Conservation (phyloP, 1,140 invertebrate species). For the Venturia canescens region DNA sequence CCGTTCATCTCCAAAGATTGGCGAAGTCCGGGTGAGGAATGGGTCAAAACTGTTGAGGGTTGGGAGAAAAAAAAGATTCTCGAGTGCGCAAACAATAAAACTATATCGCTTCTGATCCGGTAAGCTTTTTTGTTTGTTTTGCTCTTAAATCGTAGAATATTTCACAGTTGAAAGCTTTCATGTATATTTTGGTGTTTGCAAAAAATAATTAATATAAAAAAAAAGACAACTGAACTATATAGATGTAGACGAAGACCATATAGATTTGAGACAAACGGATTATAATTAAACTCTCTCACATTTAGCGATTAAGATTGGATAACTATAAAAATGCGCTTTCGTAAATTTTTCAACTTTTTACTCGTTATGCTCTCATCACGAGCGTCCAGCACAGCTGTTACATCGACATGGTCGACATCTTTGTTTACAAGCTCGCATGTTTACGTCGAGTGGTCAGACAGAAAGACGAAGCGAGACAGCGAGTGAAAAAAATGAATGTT, state of each 20-base stretch:
- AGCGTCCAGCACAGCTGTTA: conserved; percentile 66
- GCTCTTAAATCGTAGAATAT: no score
- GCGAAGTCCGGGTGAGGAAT: conserved; percentile 97
- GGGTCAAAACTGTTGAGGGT: conserved; percentile 97
- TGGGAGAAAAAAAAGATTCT: conserved; percentile 97
- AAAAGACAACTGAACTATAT: no score
- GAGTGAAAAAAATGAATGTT: background rate
- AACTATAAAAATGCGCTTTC: no score
- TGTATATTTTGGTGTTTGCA: no score
- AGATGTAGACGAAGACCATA: no score
- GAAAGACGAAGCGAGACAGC: background rate
- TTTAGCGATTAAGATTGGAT: no score
- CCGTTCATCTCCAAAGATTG: conserved; percentile 96
- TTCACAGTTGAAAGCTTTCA: no score
- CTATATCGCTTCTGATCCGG: conserved; percentile 73
- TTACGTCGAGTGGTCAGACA: conserved; percentile 40
- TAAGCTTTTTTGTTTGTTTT: conserved; percentile 56
- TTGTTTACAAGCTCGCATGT: conserved; percentile 63
- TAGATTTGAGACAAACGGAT: no score
- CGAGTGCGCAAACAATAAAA: conserved; percentile 82
- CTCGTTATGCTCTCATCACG: conserved; percentile 33
- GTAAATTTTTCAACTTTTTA: background rate
- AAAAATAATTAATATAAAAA: no score
- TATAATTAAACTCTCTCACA: no score
- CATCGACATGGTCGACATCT: conserved; percentile 66